These are phyloP conservation scores for Phortica okadai DNA, from an alignment of 2,888 invertebrate genomes.

Conservation along the genomic window DNA sequence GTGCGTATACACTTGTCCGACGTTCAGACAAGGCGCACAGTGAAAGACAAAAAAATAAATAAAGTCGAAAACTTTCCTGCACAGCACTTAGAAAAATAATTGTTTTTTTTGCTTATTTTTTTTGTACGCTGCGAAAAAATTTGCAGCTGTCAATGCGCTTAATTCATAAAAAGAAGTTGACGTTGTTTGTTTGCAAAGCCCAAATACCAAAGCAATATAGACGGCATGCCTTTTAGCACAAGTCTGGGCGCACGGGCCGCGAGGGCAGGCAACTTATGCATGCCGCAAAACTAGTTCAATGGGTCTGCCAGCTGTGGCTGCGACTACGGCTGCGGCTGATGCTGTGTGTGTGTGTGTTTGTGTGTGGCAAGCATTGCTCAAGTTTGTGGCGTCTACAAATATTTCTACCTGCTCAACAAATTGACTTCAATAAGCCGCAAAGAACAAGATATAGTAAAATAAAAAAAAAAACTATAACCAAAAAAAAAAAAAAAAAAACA, in stretches of 20 bases:
- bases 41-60: constrained; percentile 3
- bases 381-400: constrained; percentile 37
- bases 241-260: not conserved
- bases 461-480: constrained; percentile 59
- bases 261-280: constrained; percentile 19
- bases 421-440: constrained; percentile 35
- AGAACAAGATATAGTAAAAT: constrained; percentile 50
- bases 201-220: constrained; percentile 30
- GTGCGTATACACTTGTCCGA: too few relatives aligned
- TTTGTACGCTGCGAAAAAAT: not conserved
- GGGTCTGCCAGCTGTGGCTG: constrained; percentile 54
- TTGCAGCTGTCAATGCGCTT: not conserved
- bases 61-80: not conserved
- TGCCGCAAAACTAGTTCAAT: constrained; percentile 68
- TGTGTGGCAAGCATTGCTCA: not conserved
- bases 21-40: too few relatives aligned
- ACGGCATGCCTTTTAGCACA: not conserved
- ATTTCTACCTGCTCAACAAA: constrained; percentile 55
- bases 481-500: constrained; percentile 40
- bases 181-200: constrained; percentile 19
- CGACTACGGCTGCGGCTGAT: constrained; percentile 30
- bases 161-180: not conserved
- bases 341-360: not conserved
- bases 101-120: not conserved
- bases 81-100: not conserved